Conservation (phyloP, 1,140 invertebrate genomes). For the Heliothis subflexa region DNA sequence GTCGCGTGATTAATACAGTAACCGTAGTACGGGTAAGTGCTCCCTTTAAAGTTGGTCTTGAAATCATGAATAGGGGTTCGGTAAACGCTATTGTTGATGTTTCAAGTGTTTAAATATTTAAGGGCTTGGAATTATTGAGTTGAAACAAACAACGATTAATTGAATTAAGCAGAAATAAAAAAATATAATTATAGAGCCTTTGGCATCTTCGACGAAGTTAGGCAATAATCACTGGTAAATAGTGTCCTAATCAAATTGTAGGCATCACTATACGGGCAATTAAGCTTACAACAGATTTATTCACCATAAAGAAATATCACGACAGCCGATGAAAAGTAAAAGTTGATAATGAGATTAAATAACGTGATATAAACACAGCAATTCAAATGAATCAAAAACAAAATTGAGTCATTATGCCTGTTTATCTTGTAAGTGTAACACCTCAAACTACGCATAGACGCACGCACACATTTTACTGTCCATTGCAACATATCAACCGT, state of each 20-base stretch:
- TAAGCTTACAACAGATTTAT: no score
- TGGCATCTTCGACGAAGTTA: no score
- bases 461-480: conserved; percentile 7
- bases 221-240: no score
- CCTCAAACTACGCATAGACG: neutral
- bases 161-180: neutral
- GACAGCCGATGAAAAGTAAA: neutral
- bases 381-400: conserved; percentile 1
- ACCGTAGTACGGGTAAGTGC: conserved; percentile 61
- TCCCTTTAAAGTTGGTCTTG: conserved; percentile 50
- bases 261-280: no score
- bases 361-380: neutral
- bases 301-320: neutral
- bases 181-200: neutral
- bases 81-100: conserved; percentile 9
- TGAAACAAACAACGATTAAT: neutral
- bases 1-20: conserved; percentile 72
- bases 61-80: conserved; percentile 15
- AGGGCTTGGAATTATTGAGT: neutral
- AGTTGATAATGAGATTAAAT: neutral
- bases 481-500: conserved; percentile 41
- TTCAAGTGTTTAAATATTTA: conserved; percentile 32
- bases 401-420: conserved; percentile 28
- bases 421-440: conserved; percentile 19
- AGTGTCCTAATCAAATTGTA: no score